These are phyloP conservation scores for Falco columbarius DNA, from an alignment of 2,797 vertebrate species.

Conservation along the genomic window DNA sequence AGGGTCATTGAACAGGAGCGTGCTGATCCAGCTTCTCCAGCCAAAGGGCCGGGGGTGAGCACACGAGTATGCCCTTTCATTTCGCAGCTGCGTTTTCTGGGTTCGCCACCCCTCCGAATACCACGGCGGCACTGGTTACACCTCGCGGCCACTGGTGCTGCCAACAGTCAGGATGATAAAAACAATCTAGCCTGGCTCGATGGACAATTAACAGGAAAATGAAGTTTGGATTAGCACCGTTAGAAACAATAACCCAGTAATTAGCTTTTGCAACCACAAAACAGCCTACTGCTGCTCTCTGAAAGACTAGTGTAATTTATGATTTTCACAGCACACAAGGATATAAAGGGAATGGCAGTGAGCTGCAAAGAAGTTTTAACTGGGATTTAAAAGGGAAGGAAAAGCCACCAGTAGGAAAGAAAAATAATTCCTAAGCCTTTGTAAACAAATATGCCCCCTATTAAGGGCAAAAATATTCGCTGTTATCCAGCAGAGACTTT, in stretches of 20 bases:
- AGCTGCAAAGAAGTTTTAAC: slow-evolving; percentile 10
- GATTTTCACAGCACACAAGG: slow-evolving; percentile 30
- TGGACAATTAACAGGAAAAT: slow-evolving; percentile 49
- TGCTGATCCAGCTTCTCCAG: neutral
- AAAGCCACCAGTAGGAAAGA: neutral
- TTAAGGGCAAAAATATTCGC: neutral
- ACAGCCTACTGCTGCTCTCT: slow-evolving; percentile 30
- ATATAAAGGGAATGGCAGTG: slow-evolving; percentile 20
- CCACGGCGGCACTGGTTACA: neutral
- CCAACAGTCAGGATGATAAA: neutral
- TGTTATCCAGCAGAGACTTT: neutral
- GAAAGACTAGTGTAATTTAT: neutral
- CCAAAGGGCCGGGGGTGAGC: neutral
- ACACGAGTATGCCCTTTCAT: neutral
- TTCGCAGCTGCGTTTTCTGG: neutral
- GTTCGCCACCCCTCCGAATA: neutral
- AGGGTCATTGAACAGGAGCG: neutral
- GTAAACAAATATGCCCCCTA: neutral
- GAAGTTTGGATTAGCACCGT: slow-evolving; percentile 43
- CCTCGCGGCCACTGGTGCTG: neutral
- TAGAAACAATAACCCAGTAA: slow-evolving; percentile 64
- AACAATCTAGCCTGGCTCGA: neutral
- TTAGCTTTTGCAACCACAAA: slow-evolving; percentile 47
- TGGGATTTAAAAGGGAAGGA: neutral
- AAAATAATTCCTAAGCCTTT: neutral